phyloP scores from a whole-genome alignment of 2,888 invertebrate species.

The Saturnia pavonia region DNA sequence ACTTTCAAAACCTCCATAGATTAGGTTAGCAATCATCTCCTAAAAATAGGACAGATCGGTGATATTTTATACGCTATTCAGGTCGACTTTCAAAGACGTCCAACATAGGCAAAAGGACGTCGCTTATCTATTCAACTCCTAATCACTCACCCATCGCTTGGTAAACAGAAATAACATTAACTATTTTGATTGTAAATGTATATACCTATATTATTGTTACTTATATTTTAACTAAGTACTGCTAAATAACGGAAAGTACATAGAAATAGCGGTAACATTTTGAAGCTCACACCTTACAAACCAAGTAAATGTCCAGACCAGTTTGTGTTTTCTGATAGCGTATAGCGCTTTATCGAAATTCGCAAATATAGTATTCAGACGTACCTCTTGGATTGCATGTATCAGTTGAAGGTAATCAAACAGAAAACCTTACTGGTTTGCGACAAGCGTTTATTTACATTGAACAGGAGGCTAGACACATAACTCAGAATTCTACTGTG shows the following conservation, averaged over 20 bases:
- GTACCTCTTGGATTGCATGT: constrained; percentile 63
- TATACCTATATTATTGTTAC: constrained; percentile 28
- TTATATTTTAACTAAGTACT: neutral
- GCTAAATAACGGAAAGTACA: neutral
- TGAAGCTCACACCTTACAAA: constrained; percentile 32
- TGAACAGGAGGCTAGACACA: constrained; percentile 52
- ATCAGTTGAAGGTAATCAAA: constrained; percentile 43
- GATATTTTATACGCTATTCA: constrained; percentile 37
- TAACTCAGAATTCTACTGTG: constrained; percentile 55
- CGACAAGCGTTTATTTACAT: constrained; percentile 46
- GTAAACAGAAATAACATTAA: constrained; percentile 50
- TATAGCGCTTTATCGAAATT: constrained; percentile 72
- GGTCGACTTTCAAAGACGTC: constrained; percentile 47
- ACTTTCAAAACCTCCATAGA: constrained; percentile 31
- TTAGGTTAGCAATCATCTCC: constrained; percentile 53
- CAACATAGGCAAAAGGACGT: constrained; percentile 49
- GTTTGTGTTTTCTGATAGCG: constrained; percentile 66
- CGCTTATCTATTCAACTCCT: constrained; percentile 50
- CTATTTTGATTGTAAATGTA: constrained; percentile 39
- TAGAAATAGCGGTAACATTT: neutral
- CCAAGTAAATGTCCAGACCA: constrained; percentile 58
- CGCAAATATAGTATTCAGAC: constrained; percentile 74
- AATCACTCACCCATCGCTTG: constrained; percentile 46
- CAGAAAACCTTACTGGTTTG: constrained; percentile 47
- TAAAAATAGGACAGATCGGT: constrained; percentile 5